A percentile compares a stretch with the other conserved stretches of the same genome.
phyloP scores from a whole-genome alignment of 2,113 vertebrate genomes.

The Arothron firmamentum region DNA sequence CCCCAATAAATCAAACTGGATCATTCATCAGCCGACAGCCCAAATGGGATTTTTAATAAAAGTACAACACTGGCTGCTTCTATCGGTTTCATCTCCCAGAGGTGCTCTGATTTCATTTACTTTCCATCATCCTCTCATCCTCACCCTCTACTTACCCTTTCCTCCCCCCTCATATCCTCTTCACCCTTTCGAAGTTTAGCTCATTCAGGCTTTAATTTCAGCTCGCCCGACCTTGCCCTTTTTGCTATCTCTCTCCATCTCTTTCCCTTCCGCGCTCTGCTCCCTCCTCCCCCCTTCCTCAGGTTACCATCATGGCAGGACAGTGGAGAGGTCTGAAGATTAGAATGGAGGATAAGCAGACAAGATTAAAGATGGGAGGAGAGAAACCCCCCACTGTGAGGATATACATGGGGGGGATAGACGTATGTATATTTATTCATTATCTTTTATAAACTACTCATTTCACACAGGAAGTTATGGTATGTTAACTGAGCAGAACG shows the following conservation, averaged over 20 bases:
- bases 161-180: slow-evolving; percentile 20
- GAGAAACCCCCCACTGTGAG: neutral
- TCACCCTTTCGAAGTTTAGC: neutral
- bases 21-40: neutral
- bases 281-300: slow-evolving; percentile 19
- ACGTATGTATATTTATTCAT: too few species aligned
- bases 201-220: slow-evolving; percentile 41
- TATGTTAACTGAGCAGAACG: too few species aligned
- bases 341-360: slow-evolving; percentile 30
- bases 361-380: slow-evolving; percentile 8
- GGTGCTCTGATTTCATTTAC: slow-evolving; percentile 48
- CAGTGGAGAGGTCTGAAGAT: slow-evolving; percentile 14
- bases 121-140: slow-evolving; percentile 25
- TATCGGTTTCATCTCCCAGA: slow-evolving; percentile 8
- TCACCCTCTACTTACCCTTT: slow-evolving; percentile 26
- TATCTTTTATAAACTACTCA: too few species aligned
- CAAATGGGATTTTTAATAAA: slow-evolving; percentile 44
- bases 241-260: slow-evolving; percentile 40
- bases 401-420: too few species aligned
- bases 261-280: neutral
- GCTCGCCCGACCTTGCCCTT: slow-evolving; percentile 31
- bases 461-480: too few species aligned
- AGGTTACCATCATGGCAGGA: slow-evolving; percentile 17
- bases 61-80: neutral
- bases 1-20: slow-evolving; percentile 25